Evolutionary conservation across 2,888 invertebrate genomes (phyloP).

Genomic region (Synanthedon andrenaeformis): DNA sequence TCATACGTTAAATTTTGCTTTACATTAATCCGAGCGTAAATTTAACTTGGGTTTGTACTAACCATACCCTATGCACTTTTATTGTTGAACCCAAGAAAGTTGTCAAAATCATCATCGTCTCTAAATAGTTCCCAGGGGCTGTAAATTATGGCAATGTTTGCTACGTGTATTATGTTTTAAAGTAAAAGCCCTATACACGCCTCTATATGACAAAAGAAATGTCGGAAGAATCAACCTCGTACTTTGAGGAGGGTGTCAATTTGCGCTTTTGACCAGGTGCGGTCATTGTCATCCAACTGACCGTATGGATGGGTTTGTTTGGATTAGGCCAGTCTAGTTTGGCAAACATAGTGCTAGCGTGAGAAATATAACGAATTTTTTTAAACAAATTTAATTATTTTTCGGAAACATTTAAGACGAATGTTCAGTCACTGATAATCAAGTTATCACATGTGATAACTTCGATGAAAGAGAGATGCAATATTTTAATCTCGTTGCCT

Average conservation of each 20-base stretch:
- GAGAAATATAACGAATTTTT: constrained; percentile 47
- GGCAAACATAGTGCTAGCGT: constrained; percentile 47
- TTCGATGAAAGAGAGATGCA: too few relatives aligned
- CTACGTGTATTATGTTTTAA: constrained; percentile 43
- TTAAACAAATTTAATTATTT: neutral
- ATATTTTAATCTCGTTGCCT: too few relatives aligned
- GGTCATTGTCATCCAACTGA: constrained; percentile 61
- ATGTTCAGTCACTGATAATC: neutral
- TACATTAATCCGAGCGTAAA: constrained; percentile 35
- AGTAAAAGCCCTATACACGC: constrained; percentile 48
- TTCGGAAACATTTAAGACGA: too few relatives aligned
- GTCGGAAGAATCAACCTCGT: constrained; percentile 43
- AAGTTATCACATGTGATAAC: neutral
- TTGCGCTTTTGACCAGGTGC: constrained; percentile 50
- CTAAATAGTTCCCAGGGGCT: constrained; percentile 46
- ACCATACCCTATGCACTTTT: constrained; percentile 41
- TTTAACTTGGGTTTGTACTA: constrained; percentile 22
- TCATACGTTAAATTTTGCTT: constrained; percentile 6
- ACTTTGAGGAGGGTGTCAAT: constrained; percentile 55
- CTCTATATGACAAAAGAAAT: constrained; percentile 40
- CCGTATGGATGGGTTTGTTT: constrained; percentile 51
- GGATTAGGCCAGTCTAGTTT: constrained; percentile 45
- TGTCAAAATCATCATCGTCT: constrained; percentile 57
- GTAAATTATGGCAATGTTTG: constrained; percentile 59
- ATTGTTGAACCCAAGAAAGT: constrained; percentile 36